Evolutionary conservation across 2,113 vertebrate genomes (phyloP).

Genomic region (Erinaceus europaeus): DNA sequence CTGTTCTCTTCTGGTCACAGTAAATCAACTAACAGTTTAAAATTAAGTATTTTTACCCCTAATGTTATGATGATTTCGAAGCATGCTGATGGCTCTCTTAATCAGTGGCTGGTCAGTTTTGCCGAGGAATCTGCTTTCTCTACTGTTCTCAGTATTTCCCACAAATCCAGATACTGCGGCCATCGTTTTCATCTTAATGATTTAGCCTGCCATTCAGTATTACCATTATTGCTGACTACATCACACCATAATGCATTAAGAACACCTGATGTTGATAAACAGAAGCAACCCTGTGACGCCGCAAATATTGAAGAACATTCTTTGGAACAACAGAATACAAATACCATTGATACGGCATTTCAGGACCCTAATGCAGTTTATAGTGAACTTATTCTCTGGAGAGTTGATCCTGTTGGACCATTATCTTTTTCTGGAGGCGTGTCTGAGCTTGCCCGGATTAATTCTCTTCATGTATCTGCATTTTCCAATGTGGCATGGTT

Average conservation of each 20-base stretch:
- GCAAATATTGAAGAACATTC: conserved; percentile 67
- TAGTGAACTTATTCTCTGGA: conserved; percentile 98
- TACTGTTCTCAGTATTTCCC: conserved; percentile 96
- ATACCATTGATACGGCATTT: conserved; percentile 75
- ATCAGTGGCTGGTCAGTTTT: conserved; percentile 98
- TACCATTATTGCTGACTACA: conserved; percentile 96
- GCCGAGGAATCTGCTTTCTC: conserved; percentile 98
- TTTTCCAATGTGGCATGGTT: conserved; percentile 99
- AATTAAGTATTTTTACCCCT: conserved; percentile 97
- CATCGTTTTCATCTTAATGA: conserved; percentile 99
- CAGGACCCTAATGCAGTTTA: conserved; percentile 94
- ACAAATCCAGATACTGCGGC: conserved; percentile 97
- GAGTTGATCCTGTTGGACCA: conserved; percentile 97
- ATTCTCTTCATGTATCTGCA: conserved; percentile 96
- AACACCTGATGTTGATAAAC: conserved; percentile 82
- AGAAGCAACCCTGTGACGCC: conserved; percentile 62
- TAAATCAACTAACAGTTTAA: conserved; percentile 88
- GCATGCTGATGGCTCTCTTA: conserved; percentile 95
- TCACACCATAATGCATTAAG: conserved; percentile 96
- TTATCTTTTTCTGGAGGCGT: conserved; percentile 96
- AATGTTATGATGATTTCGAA: conserved; percentile 99
- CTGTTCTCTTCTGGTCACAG: conserved; percentile 88
- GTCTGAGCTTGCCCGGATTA: conserved; percentile 96
- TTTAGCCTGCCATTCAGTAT: conserved; percentile 96
- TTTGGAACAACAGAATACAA: conserved; percentile 76